phyloP scores from a whole-genome alignment of 2,888 invertebrate genomes.

The Hofmannophila pseudospretella region DNA sequence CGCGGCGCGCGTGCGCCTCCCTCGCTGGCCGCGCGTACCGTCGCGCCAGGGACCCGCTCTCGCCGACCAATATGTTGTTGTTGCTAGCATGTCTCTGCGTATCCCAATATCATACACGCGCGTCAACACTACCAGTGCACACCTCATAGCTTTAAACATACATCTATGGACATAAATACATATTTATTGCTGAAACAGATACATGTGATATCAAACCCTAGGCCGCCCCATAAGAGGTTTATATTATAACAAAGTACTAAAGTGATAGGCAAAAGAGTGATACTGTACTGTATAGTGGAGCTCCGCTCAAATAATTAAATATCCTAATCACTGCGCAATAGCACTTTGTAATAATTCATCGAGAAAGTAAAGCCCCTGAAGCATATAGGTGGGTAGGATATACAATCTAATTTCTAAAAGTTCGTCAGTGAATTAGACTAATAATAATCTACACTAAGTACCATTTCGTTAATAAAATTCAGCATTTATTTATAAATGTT shows the following conservation, averaged over 20 bases:
- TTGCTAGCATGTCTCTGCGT: conserved; percentile 79
- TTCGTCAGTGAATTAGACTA: conserved; percentile 46
- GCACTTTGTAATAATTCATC: conserved; percentile 30
- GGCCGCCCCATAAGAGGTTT: too few relatives aligned
- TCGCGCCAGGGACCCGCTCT: conserved; percentile 71
- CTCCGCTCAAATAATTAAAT: not conserved
- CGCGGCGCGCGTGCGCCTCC: conserved; percentile 34
- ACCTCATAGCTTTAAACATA: conserved; percentile 32
- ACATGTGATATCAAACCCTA: conserved; percentile 2
- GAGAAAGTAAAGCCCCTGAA: conserved; percentile 42
- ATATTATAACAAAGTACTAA: too few relatives aligned
- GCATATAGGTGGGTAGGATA: conserved; percentile 36
- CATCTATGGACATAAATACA: conserved; percentile 7
- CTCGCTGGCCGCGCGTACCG: conserved; percentile 62
- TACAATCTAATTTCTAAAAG: conserved; percentile 17
- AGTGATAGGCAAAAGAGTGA: conserved; percentile 23
- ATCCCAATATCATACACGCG: conserved; percentile 64
- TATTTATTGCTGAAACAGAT: conserved; percentile 3
- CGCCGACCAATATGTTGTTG: conserved; percentile 76
- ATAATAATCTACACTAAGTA: conserved; percentile 17
- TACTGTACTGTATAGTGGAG: not conserved
- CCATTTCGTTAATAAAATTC: not conserved
- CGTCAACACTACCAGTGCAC: conserved; percentile 62
- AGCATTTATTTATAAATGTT: not conserved
- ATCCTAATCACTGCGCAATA: conserved; percentile 42